Evolutionary conservation across 2,113 vertebrate species (phyloP).

Genomic region (Blennius ocellaris): DNA sequence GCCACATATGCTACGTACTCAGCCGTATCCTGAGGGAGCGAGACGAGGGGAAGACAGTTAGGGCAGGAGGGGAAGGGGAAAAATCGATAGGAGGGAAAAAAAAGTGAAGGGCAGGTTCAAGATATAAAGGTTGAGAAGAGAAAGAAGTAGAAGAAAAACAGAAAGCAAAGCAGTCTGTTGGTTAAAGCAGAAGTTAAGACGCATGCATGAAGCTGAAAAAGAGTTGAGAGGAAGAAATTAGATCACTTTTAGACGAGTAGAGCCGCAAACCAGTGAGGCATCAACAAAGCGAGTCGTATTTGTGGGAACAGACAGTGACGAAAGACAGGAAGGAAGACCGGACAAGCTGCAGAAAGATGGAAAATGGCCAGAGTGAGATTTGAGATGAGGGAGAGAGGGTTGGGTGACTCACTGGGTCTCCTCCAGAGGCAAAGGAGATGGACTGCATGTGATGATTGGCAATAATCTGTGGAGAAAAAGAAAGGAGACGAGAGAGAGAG

Average conservation of each 20-base stretch:
- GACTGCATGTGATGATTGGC: constrained; percentile 98
- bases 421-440: constrained; percentile 96
- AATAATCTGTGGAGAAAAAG: constrained; percentile 88
- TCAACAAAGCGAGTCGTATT: constrained; percentile 53
- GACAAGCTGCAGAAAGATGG: constrained; percentile 57
- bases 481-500: constrained; percentile 7
- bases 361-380: constrained; percentile 54
- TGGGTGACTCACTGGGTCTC: constrained; percentile 92
- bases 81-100: constrained; percentile 39
- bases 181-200: constrained; percentile 43
- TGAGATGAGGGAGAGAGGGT: constrained; percentile 32
- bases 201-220: constrained; percentile 46
- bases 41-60: constrained; percentile 44
- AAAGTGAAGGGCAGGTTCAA: constrained; percentile 47
- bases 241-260: constrained; percentile 38
- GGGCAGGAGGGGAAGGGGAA: constrained; percentile 12
- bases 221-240: constrained; percentile 40
- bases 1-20: constrained; percentile 92
- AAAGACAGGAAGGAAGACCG: constrained; percentile 69
- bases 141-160: constrained; percentile 33
- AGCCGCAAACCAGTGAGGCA: constrained; percentile 48
- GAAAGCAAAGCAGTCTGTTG: constrained; percentile 36
- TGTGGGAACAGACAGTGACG: constrained; percentile 63
- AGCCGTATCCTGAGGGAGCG: constrained; percentile 78
- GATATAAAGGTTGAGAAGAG: constrained; percentile 42